Evolutionary conservation across 2,113 vertebrate genomes (phyloP).

Genomic region (Tor tambroides): DNA sequence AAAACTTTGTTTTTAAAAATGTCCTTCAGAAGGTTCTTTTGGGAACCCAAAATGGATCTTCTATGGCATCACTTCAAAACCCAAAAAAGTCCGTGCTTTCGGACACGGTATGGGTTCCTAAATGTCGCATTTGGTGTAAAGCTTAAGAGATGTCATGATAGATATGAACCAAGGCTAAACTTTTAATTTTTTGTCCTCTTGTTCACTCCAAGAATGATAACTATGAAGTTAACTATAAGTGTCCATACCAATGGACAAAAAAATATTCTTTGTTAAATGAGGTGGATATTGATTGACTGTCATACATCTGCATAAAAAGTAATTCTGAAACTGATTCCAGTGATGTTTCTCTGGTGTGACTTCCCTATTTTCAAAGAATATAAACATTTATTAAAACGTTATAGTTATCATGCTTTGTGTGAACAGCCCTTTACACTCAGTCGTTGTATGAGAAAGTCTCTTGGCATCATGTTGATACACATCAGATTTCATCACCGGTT

Average conservation of each 20-base stretch:
- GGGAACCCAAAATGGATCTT: neutral
- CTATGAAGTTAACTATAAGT: neutral
- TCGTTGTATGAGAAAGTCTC: neutral
- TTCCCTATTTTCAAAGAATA: neutral
- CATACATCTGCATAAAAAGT: neutral
- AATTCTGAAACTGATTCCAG: neutral
- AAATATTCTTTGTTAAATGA: neutral
- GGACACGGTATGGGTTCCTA: neutral
- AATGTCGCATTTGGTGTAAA: neutral
- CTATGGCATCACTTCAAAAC: neutral
- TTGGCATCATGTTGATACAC: neutral
- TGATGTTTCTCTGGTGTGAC: neutral
- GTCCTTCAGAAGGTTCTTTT: neutral
- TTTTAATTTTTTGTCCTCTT: neutral
- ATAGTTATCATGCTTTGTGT: neutral
- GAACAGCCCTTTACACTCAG: neutral
- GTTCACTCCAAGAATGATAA: neutral
- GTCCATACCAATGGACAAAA: neutral
- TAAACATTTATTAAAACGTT: neutral
- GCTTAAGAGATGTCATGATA: neutral
- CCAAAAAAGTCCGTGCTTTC: neutral
- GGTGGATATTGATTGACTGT: neutral
- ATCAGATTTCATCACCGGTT: no score
- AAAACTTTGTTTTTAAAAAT: no score
- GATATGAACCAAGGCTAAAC: no score